phyloP scores from a whole-genome alignment of 2,797 vertebrate genomes.

The Pogonophryne albipinna region DNA sequence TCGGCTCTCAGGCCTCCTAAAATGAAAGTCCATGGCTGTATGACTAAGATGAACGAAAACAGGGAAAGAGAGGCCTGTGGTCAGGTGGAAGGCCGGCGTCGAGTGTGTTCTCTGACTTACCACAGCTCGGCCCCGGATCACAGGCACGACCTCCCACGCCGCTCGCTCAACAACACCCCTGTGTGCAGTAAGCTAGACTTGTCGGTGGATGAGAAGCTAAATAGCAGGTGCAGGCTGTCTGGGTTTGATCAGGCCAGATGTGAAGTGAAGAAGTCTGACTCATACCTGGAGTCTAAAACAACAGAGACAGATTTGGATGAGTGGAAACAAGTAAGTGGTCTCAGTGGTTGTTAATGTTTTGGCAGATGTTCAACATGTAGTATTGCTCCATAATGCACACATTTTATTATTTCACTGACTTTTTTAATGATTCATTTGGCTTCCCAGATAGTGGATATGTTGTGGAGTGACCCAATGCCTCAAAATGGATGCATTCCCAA shows the following conservation, averaged over 20 bases:
- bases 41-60: neutral
- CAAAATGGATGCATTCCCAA: conserved; percentile 92
- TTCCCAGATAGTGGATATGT: conserved; percentile 88
- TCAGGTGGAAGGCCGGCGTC: conserved; percentile 54
- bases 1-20: conserved; percentile 88
- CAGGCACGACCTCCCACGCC: conserved; percentile 53
- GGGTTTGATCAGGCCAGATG: conserved; percentile 72
- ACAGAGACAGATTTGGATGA: conserved; percentile 83
- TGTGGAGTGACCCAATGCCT: conserved; percentile 94
- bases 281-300: conserved; percentile 61
- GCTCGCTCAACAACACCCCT: conserved; percentile 67
- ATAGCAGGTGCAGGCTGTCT: conserved; percentile 78
- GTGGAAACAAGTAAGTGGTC: conserved; percentile 73
- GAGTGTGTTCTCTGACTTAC: conserved; percentile 73
- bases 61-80: neutral
- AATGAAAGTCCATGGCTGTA: conserved; percentile 14
- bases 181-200: conserved; percentile 53
- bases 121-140: conserved; percentile 6
- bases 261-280: conserved; percentile 52
- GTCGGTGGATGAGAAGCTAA: conserved; percentile 87
- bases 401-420: neutral
- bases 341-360: neutral
- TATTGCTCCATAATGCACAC: neutral
- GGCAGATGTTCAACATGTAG: neutral
- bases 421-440: neutral